phyloP scores from a whole-genome alignment of 2,113 vertebrate genomes.

The Salvelinus namaycush region DNA sequence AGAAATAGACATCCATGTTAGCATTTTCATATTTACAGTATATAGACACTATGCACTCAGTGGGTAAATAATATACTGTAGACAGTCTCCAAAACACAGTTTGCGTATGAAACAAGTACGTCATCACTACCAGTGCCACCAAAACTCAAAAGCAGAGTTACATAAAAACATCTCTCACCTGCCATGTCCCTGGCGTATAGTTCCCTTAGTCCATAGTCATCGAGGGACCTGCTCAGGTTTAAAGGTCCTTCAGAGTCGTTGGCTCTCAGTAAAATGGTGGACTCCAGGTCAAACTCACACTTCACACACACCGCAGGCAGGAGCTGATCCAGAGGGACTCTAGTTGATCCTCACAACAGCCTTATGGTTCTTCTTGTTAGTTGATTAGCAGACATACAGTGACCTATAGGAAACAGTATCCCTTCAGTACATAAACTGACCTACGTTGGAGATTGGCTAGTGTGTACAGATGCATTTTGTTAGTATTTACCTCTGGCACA shows the following conservation, averaged over 20 bases:
- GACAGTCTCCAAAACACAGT: not conserved
- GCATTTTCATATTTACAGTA: not conserved
- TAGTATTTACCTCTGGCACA: slow-evolving; percentile 84
- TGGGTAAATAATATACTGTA: not conserved
- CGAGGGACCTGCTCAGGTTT: slow-evolving; percentile 83
- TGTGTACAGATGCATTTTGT: not conserved
- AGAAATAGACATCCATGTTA: slow-evolving; percentile 2
- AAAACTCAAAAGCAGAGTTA: no score
- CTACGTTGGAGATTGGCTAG: not conserved
- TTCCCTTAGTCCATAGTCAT: slow-evolving; percentile 88
- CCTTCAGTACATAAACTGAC: not conserved
- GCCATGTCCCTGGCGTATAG: slow-evolving; percentile 85
- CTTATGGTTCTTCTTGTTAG: slow-evolving; percentile 92
- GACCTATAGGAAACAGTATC: slow-evolving; percentile 71
- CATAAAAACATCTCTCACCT: slow-evolving; percentile 49
- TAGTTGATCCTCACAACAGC: slow-evolving; percentile 85
- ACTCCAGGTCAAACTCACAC: slow-evolving; percentile 84
- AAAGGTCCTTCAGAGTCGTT: slow-evolving; percentile 78
- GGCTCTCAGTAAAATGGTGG: slow-evolving; percentile 81
- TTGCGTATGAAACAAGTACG: no score
- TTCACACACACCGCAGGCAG: slow-evolving; percentile 83
- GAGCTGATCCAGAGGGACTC: slow-evolving; percentile 80
- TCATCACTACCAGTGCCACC: no score
- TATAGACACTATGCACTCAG: not conserved
- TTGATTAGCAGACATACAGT: slow-evolving; percentile 92